These are phyloP conservation scores for Brachystomella parvula DNA, from an alignment of 1,140 invertebrate species.

Conservation along the genomic window DNA sequence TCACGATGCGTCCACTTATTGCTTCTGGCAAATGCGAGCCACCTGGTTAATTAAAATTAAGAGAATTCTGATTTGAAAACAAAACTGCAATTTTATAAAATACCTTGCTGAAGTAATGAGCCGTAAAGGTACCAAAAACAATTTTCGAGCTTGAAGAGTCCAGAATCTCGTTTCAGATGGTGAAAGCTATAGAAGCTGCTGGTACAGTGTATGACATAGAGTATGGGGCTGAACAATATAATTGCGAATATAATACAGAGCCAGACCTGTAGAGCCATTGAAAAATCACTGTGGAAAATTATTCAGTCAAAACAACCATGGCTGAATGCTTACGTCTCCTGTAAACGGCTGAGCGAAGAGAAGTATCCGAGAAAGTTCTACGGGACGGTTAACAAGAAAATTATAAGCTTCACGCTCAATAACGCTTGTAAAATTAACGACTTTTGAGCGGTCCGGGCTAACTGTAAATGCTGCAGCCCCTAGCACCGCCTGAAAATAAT, in stretches of 20 bases:
- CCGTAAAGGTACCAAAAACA: conserved; percentile 87
- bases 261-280: conserved; percentile 61
- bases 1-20: conserved; percentile 75
- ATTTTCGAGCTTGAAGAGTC: conserved; percentile 60
- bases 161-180: conserved; percentile 45
- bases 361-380: conserved; percentile 65
- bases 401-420: conserved; percentile 70
- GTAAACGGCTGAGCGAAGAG: conserved; percentile 80
- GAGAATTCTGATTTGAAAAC: background rate
- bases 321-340: conserved; percentile 50
- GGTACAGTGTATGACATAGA: conserved; percentile 64
- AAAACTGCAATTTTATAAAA: conserved; percentile 1
- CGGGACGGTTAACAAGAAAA: conserved; percentile 64
- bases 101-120: conserved; percentile 81
- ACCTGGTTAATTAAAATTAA: conserved; percentile 48
- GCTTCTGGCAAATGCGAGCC: conserved; percentile 73
- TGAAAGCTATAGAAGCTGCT: conserved; percentile 61
- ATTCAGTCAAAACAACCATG: background rate
- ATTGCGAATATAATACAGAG: conserved; percentile 61
- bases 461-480: conserved; percentile 64
- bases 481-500: conserved; percentile 50
- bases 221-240: conserved; percentile 63
- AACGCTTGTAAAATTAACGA: conserved; percentile 69
- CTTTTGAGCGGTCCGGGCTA: conserved; percentile 50
- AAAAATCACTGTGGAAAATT: background rate